Conservation (phyloP, 2,888 invertebrate species). For the Xestia ashworthii region DNA sequence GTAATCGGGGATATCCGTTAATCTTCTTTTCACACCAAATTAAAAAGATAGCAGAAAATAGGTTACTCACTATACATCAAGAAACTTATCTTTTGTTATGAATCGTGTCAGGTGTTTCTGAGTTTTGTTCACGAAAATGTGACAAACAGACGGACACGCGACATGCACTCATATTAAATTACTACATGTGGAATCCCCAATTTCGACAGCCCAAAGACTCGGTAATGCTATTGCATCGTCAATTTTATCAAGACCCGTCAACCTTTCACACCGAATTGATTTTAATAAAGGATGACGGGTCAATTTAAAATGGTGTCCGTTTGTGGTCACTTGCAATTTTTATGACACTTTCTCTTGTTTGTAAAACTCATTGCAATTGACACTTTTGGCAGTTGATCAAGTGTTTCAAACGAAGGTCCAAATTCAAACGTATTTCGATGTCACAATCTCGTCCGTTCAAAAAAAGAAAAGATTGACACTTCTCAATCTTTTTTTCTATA, state of each 20-base stretch:
- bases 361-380: slow-evolving; percentile 54
- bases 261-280: neutral
- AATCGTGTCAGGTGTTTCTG: neutral
- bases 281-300: slow-evolving; percentile 5
- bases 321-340: slow-evolving; percentile 66
- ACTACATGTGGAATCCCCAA: slow-evolving; percentile 24
- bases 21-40: slow-evolving; percentile 11
- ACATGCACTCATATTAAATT: slow-evolving; percentile 13
- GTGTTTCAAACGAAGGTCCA: slow-evolving; percentile 63
- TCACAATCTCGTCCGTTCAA: slow-evolving; percentile 24
- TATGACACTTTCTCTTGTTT: slow-evolving; percentile 68
- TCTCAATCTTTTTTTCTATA: slow-evolving; percentile 56
- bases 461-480: slow-evolving; percentile 54
- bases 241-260: slow-evolving; percentile 40
- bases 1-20: slow-evolving; percentile 69
- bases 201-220: slow-evolving; percentile 42
- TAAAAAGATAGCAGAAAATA: neutral
- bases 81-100: neutral
- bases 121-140: slow-evolving; percentile 13
- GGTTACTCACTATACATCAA: neutral
- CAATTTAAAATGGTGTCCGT: slow-evolving; percentile 61
- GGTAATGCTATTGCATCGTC: slow-evolving; percentile 11
- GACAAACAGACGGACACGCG: slow-evolving; percentile 31
- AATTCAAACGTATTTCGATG: slow-evolving; percentile 38
- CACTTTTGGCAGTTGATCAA: slow-evolving; percentile 79